Evolutionary conservation across 2,888 invertebrate genomes (phyloP).

Genomic region (Macrosoma leucophasiata): DNA sequence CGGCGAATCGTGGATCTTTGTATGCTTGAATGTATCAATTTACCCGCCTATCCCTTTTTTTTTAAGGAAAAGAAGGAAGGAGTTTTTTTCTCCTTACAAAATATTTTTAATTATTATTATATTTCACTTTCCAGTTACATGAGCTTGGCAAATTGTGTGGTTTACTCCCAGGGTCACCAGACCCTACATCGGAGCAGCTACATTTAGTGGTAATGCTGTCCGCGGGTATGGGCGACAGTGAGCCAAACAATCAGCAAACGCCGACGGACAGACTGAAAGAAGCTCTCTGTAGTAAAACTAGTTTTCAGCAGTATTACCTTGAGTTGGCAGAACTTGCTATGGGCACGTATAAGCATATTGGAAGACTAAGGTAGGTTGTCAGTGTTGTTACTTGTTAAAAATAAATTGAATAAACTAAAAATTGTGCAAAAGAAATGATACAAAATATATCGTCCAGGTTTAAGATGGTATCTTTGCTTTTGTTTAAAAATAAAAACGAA

Average conservation of each 20-base stretch:
- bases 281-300: conserved; percentile 90
- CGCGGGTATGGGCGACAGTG: conserved; percentile 91
- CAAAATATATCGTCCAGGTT: no score
- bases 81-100: background rate
- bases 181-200: conserved; percentile 90
- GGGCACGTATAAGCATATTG: conserved; percentile 97
- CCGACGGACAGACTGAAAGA: conserved; percentile 91
- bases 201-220: conserved; percentile 93
- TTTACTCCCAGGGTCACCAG: conserved; percentile 85
- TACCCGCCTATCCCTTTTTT: no score
- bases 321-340: conserved; percentile 96
- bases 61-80: no score
- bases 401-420: no score
- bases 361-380: conserved; percentile 74
- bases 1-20: no score
- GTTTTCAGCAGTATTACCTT: conserved; percentile 92
- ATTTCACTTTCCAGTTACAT: conserved; percentile 75
- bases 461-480: no score
- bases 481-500: no score
- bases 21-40: no score
- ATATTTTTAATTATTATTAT: background rate
- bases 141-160: conserved; percentile 93
- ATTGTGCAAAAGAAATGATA: no score
- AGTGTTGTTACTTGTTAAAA: background rate
- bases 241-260: conserved; percentile 64